Percentiles rank a stretch among this genome's conserved stretches.
These are phyloP conservation scores for Hypena proboscidalis DNA, from an alignment of 2,888 invertebrate species.

Conservation along the genomic window DNA sequence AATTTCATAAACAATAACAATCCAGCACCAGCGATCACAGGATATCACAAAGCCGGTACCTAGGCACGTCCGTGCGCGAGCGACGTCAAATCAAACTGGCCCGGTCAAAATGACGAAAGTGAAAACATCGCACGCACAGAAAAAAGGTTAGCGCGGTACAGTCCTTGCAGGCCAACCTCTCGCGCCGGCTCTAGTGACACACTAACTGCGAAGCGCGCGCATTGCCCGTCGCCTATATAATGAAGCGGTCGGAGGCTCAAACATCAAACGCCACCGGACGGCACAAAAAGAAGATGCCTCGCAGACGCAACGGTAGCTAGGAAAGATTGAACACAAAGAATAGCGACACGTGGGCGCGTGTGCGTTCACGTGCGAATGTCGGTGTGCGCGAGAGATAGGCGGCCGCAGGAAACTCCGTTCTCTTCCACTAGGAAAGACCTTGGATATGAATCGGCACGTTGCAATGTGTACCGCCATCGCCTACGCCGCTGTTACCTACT, in stretches of 20 bases:
- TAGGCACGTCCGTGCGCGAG: slow-evolving; percentile 83
- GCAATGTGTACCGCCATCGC: slow-evolving; percentile 84
- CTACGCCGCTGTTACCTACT: slow-evolving; percentile 81
- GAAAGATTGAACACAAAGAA: slow-evolving; percentile 81
- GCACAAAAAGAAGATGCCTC: slow-evolving; percentile 82
- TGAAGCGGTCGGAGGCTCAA: slow-evolving; percentile 75
- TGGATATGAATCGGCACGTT: slow-evolving; percentile 84
- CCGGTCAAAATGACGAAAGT: slow-evolving; percentile 85
- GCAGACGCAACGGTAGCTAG: slow-evolving; percentile 73
- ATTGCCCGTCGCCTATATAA: slow-evolving; percentile 82
- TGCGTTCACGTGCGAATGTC: slow-evolving; percentile 77
- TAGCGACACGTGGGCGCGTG: slow-evolving; percentile 78
- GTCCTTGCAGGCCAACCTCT: slow-evolving; percentile 84
- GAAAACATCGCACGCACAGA: slow-evolving; percentile 85
- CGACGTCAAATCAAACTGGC: slow-evolving; percentile 84
- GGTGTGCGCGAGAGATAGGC: slow-evolving; percentile 82
- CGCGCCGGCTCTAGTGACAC: slow-evolving; percentile 83
- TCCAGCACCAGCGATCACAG: slow-evolving; percentile 81
- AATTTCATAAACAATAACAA: slow-evolving; percentile 72
- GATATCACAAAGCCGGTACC: slow-evolving; percentile 78
- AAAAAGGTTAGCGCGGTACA: slow-evolving; percentile 81
- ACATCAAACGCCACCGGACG: slow-evolving; percentile 78
- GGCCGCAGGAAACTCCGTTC: slow-evolving; percentile 86
- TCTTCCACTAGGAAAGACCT: slow-evolving; percentile 86
- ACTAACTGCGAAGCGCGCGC: slow-evolving; percentile 81